Conservation (phyloP, 2,888 invertebrate species). For the Drosophila quasianomalipes region DNA sequence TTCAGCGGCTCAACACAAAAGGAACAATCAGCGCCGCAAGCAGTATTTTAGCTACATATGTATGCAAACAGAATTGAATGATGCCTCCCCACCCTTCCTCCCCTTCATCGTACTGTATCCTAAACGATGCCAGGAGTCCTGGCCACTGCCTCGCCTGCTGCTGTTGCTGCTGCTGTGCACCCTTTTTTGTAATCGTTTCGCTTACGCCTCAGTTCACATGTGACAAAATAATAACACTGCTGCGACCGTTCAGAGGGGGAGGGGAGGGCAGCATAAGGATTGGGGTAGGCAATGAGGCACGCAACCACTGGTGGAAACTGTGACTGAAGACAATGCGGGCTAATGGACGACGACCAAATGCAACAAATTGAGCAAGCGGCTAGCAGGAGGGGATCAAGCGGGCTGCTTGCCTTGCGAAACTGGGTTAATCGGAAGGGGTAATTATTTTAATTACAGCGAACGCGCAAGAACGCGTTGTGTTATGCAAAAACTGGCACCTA, state of each 20-base stretch:
- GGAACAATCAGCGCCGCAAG: constrained; percentile 82
- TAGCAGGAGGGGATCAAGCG: background rate
- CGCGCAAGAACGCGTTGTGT: constrained; percentile 46
- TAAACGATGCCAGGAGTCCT: constrained; percentile 16
- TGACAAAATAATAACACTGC: constrained; percentile 79
- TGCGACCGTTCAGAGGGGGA: background rate
- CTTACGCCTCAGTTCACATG: constrained; percentile 80
- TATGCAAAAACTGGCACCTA: constrained; percentile 71
- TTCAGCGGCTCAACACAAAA: constrained; percentile 72
- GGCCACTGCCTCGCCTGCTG: background rate
- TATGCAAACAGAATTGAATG: constrained; percentile 54
- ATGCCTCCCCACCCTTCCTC: background rate
- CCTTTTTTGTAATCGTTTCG: constrained; percentile 74
- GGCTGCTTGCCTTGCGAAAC: constrained; percentile 47
- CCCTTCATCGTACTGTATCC: background rate
- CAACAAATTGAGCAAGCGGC: constrained; percentile 72
- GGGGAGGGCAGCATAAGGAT: background rate
- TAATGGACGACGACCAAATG: constrained; percentile 73
- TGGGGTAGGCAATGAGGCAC: constrained; percentile 43
- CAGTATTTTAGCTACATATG: constrained; percentile 51
- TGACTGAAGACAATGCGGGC: constrained; percentile 62
- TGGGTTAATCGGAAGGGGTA: constrained; percentile 80
- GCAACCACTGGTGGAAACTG: constrained; percentile 35
- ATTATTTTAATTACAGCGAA: constrained; percentile 81
- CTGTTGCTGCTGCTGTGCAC: constrained; percentile 32